Base-by-base conservation (phyloP, 2,113 vertebrate species). In the Campylorhamphus procurvoides region DNA sequence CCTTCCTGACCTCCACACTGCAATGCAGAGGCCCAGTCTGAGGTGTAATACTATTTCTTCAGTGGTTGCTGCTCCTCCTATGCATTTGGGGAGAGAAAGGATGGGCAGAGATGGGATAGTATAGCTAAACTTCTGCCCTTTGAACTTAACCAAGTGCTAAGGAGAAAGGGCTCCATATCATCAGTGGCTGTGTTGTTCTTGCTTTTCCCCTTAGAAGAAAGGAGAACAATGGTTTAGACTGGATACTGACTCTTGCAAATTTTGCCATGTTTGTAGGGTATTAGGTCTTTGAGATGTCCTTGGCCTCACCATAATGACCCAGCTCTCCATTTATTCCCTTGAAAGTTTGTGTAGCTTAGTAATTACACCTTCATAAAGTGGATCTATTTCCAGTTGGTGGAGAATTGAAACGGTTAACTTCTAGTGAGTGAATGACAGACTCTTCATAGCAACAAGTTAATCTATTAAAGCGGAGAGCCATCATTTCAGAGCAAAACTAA, bases 101-200 rank as follows among this genome's bases (percentile, higher is more conserved):
- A 42, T 53, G 16, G 12, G 12, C 47, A 76, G 31, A 58, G 10
- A 28, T 4, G 1, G 9, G 9, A 14, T 12, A 52, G 4, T 23
- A 47, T 12, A 68, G 7, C 7, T 76, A n/a, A 59, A 14, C 3
- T 44, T 68, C 16, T 56, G 10, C 12, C 10, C 16, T 73, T 66
- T 40, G n/a, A 73, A 53, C 6, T 27, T 8, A 56, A 76, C 15
- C 16, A 73, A 68, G 10, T 0, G 0, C 18, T 68, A 9, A 58
- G 12, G 27, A 76, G n/a, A 80, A 85, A 68, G 7, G 11, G 6
- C 18, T 37, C 52, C 46, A 4, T 11, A 24, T 12, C 22, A 59
- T 19, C 35, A 58, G 14, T 37, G 31, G 5, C 10, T 64, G 8
- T 50, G 10, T 7, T 33, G 23, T 35, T 72, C 12, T 12, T 77